These are phyloP conservation scores for Aplochiton taeniatus DNA, from an alignment of 2,797 vertebrate species.

Conservation along the genomic window DNA sequence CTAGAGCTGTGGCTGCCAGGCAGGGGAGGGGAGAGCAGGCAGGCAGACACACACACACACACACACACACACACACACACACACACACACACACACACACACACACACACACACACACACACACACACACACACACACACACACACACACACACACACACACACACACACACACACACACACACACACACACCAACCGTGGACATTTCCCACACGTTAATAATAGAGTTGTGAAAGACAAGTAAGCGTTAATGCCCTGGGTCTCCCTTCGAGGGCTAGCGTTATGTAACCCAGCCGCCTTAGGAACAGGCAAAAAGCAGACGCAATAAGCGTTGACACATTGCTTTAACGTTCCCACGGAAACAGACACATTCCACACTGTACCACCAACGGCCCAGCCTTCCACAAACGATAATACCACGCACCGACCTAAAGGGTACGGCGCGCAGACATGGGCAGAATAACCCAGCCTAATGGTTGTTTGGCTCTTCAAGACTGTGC, in stretches of 20 bases:
- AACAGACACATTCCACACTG: conserved; percentile 24
- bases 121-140: neutral
- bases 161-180: neutral
- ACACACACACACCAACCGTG: neutral
- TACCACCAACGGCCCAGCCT: neutral
- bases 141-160: neutral
- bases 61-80: conserved; percentile 4
- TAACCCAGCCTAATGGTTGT: neutral
- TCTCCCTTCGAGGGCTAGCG: conserved; percentile 1
- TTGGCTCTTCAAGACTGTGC: neutral
- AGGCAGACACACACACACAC: conserved; percentile 4
- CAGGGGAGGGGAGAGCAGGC: conserved; percentile 17
- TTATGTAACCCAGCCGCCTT: conserved; percentile 23
- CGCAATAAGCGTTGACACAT: conserved; percentile 42
- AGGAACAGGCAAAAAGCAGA: conserved; percentile 17
- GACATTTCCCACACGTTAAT: conserved; percentile 6
- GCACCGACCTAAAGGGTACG: too few species aligned
- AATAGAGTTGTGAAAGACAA: too few species aligned
- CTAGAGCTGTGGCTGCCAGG: conserved; percentile 22
- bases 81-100: neutral
- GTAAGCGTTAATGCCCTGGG: neutral
- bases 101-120: neutral
- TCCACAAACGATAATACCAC: neutral
- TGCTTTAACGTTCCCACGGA: conserved; percentile 15
- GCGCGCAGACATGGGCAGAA: too few species aligned